A percentile compares a stretch with the other conserved stretches of the same genome.
Evolutionary conservation across 2,797 vertebrate species (phyloP).

Genomic region (Peromyscus eremicus): DNA sequence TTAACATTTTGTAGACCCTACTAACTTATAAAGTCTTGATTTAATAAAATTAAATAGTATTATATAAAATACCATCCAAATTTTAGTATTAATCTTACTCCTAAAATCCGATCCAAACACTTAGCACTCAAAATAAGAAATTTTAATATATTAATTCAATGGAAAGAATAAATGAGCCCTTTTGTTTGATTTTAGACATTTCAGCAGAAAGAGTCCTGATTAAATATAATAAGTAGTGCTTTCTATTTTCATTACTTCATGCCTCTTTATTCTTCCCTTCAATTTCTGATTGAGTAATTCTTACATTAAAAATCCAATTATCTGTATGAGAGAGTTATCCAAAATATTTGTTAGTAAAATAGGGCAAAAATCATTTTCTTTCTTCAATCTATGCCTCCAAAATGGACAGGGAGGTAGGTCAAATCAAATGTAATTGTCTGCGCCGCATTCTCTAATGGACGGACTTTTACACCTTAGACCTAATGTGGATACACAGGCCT

Average conservation of each 20-base stretch:
- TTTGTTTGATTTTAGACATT: conserved; percentile 69
- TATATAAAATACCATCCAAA: conserved; percentile 50
- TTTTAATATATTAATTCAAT: conserved; percentile 59
- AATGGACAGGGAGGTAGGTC: conserved; percentile 77
- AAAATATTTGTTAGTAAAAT: conserved; percentile 81
- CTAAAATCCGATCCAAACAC: conserved; percentile 35
- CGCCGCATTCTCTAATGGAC: conserved; percentile 74
- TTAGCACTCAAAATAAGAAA: conserved; percentile 51
- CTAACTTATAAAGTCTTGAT: conserved; percentile 53
- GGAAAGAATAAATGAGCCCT: conserved; percentile 39
- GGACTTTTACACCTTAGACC: conserved; percentile 81
- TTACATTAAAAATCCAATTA: conserved; percentile 41
- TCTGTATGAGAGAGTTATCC: conserved; percentile 43
- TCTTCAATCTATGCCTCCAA: conserved; percentile 52
- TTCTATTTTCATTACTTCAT: conserved; percentile 40
- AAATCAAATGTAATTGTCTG: conserved; percentile 76
- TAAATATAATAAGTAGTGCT: conserved; percentile 15
- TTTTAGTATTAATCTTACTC: conserved; percentile 41
- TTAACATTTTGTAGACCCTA: background rate
- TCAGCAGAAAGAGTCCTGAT: conserved; percentile 57
- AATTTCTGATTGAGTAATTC: conserved; percentile 31
- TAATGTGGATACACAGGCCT: conserved; percentile 74
- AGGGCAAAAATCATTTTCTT: conserved; percentile 60
- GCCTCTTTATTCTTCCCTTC: background rate
- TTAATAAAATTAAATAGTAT: conserved; percentile 38